Percentiles rank a stretch among this genome's conserved stretches.
These are phyloP conservation scores for Trogon surrucura DNA, from an alignment of 2,113 vertebrate genomes.

Conservation along the genomic window DNA sequence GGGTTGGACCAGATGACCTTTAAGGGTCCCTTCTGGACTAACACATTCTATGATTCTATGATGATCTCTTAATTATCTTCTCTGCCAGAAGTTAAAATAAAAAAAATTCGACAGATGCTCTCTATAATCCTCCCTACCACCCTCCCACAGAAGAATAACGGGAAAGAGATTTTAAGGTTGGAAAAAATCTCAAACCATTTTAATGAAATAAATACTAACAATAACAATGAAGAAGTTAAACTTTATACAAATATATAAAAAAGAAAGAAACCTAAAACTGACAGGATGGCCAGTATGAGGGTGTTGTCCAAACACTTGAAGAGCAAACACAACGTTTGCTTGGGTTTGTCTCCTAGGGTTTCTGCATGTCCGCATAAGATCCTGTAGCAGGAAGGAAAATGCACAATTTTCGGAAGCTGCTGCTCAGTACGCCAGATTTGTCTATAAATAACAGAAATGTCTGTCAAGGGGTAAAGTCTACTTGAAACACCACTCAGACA, in stretches of 20 bases:
- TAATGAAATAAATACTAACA: too few relatives aligned
- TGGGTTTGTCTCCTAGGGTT: not conserved
- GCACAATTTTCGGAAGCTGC: not conserved
- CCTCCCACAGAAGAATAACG: too few relatives aligned
- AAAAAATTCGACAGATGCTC: not conserved
- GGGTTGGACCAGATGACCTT: too few relatives aligned
- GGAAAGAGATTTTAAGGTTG: too few relatives aligned
- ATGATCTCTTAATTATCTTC: not conserved
- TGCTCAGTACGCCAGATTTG: not conserved
- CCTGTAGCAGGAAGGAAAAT: not conserved
- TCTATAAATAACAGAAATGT: not conserved
- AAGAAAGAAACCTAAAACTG: not conserved
- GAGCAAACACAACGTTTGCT: not conserved
- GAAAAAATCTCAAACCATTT: too few relatives aligned
- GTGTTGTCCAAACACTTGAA: not conserved
- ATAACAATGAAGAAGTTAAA: too few relatives aligned
- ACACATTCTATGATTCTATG: too few relatives aligned
- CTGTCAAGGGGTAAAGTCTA: not conserved
- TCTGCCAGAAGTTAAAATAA: not conserved
- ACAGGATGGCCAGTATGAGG: not conserved
- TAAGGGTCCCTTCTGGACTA: too few relatives aligned
- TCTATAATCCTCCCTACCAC: too few relatives aligned
- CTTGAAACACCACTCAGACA: not conserved
- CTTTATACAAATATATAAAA: too few relatives aligned
- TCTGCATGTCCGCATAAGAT: too few relatives aligned